Percentiles rank a stretch among this genome's conserved stretches.
phyloP scores from a whole-genome alignment of 2,888 invertebrate species.

The Penaeus monodon region DNA sequence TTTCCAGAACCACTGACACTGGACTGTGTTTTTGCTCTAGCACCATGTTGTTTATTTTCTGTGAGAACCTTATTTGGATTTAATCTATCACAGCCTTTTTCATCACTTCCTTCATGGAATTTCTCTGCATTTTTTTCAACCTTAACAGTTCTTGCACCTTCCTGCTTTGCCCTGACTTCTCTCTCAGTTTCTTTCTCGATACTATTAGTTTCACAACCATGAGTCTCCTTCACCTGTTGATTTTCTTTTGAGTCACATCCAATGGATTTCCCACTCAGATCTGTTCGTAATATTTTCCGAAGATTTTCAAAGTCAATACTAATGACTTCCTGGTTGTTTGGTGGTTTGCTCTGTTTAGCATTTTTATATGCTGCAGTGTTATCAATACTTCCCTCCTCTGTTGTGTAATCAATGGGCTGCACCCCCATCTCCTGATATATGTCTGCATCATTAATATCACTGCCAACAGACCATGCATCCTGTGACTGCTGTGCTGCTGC shows the following conservation, averaged over 20 bases:
- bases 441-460: conserved; percentile 32
- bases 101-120: not conserved
- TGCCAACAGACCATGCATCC: not conserved
- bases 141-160: not conserved
- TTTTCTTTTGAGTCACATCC: not conserved
- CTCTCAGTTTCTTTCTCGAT: not conserved
- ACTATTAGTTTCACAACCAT: not conserved
- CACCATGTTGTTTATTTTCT: no score
- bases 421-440: conserved; percentile 34
- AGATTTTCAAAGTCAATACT: not conserved
- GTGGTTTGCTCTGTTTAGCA: no score
- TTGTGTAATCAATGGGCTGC: not conserved
- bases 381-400: no score
- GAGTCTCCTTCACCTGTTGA: not conserved
- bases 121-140: not conserved
- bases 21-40: no score
- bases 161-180: not conserved
- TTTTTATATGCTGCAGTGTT: no score
- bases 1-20: no score
- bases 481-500: not conserved
- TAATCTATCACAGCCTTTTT: no score
- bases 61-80: no score
- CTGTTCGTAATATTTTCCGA: not conserved
- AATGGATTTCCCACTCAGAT: not conserved
- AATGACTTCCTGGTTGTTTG: no score